phyloP scores from a whole-genome alignment of 1,140 invertebrate genomes.

The Drosophila parabipectinata region DNA sequence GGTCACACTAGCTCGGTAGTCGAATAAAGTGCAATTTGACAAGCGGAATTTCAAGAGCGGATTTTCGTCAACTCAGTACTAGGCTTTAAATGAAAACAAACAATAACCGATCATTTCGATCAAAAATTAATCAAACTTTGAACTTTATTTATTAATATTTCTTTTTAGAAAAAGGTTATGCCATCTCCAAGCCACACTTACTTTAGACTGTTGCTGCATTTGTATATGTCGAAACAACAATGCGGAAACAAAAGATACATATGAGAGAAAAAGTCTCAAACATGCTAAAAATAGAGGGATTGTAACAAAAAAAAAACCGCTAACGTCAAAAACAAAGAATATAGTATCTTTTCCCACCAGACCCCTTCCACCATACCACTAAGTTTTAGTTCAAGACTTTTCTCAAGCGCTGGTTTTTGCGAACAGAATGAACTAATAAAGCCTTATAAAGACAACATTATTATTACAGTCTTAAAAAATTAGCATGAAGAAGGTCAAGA shows the following conservation, averaged over 20 bases:
- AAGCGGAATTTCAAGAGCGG: too few species aligned
- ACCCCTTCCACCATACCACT: neutral
- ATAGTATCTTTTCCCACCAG: neutral
- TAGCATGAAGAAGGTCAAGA: neutral
- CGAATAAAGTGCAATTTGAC: too few species aligned
- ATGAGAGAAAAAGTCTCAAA: neutral
- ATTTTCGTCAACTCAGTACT: too few species aligned
- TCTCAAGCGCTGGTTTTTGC: neutral
- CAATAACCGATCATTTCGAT: neutral
- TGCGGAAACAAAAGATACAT: neutral
- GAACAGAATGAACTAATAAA: neutral
- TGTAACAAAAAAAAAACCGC: neutral
- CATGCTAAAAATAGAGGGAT: conserved; percentile 25
- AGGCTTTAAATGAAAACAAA: neutral
- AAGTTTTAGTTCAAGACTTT: neutral
- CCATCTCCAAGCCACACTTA: neutral
- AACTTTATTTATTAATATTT: neutral
- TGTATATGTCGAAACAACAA: neutral
- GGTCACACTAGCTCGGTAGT: too few species aligned
- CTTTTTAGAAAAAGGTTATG: neutral
- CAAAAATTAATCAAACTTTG: neutral
- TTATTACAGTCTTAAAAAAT: neutral
- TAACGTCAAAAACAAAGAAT: neutral
- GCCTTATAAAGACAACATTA: neutral
- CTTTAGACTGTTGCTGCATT: neutral